Percentiles rank a stretch among this genome's conserved stretches.
phyloP scores from a whole-genome alignment of 2,113 vertebrate species.

The Archocentrus centrarchus region DNA sequence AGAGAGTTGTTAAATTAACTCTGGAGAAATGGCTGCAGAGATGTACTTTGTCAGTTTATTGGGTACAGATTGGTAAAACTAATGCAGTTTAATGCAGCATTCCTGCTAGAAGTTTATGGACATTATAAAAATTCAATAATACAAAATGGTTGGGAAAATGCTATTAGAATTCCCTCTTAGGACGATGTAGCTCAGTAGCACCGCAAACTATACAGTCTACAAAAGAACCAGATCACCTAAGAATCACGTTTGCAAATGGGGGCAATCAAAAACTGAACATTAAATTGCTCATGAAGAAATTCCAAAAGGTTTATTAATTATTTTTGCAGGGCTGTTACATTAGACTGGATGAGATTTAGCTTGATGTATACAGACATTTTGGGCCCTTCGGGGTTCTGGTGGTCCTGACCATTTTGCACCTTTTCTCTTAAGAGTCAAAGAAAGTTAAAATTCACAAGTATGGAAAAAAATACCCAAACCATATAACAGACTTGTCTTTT shows the following conservation, averaged over 20 bases:
- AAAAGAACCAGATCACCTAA: neutral
- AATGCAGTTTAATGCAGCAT: neutral
- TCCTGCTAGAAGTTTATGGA: accelerated
- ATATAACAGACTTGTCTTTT: neutral
- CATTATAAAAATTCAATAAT: neutral
- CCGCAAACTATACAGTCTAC: neutral
- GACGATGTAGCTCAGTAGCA: neutral
- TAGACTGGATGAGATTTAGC: neutral
- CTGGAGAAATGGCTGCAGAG: neutral
- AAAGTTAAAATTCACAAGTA: neutral
- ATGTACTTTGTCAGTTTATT: neutral
- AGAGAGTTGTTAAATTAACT: neutral
- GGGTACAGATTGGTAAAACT: neutral
- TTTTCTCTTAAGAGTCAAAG: neutral
- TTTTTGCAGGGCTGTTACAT: neutral
- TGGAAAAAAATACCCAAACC: neutral
- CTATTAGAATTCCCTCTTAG: neutral
- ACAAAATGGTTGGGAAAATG: neutral
- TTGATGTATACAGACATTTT: too few species aligned
- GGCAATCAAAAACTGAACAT: neutral
- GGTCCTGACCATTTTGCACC: neutral
- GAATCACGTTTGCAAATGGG: neutral
- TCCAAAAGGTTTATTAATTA: neutral
- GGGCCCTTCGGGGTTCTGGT: neutral
- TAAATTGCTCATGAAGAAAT: neutral